Evolutionary conservation across 1,140 invertebrate genomes (phyloP).

Genomic region (Argopecten irradians): DNA sequence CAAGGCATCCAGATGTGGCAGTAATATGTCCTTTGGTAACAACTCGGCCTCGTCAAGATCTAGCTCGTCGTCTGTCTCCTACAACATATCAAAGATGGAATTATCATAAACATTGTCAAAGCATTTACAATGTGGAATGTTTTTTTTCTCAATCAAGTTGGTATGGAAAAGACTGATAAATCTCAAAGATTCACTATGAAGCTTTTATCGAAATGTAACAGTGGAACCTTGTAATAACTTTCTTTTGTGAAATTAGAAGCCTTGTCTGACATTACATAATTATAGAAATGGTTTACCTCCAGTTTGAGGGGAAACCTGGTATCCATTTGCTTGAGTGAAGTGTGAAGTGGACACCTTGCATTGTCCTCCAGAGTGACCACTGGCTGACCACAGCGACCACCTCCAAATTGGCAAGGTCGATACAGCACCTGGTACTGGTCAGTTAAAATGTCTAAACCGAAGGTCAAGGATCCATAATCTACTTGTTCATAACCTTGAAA

Average conservation of each 20-base stretch:
- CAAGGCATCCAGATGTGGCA: conserved; percentile 34
- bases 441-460: conserved; percentile 66
- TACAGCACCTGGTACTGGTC: conserved; percentile 73
- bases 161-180: too few species aligned
- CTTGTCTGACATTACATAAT: too few species aligned
- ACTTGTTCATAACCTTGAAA: neutral
- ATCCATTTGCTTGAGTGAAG: conserved; percentile 43
- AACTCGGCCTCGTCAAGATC: conserved; percentile 26
- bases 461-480: conserved; percentile 56
- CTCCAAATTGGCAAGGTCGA: conserved; percentile 67
- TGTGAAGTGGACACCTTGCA: conserved; percentile 56
- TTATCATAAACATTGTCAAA: too few species aligned
- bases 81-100: neutral
- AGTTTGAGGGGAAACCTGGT: conserved; percentile 43
- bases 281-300: conserved; percentile 33
- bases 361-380: conserved; percentile 59
- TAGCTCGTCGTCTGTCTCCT: conserved; percentile 38
- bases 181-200: too few species aligned
- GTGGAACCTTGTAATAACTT: too few species aligned
- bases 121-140: too few species aligned
- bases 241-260: too few species aligned
- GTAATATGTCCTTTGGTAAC: conserved; percentile 31
- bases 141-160: too few species aligned
- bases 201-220: too few species aligned
- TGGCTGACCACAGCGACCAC: conserved; percentile 64